A percentile compares a stretch with the other conserved stretches of the same genome.
Conservation (phyloP, 2,888 invertebrate genomes). For the Agriopis leucophaearia region DNA sequence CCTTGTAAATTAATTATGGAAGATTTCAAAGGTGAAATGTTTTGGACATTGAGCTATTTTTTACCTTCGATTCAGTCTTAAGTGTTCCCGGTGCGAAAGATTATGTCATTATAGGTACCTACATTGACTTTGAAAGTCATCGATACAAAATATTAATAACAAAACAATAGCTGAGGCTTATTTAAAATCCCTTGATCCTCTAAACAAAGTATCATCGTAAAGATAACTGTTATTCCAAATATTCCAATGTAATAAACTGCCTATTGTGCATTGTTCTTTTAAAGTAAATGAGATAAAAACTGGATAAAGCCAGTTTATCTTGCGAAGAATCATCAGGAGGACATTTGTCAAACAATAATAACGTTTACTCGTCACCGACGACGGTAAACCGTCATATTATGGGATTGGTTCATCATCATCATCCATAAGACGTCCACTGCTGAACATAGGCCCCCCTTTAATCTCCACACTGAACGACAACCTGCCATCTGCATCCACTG, state of each 20-base stretch:
- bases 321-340: slow-evolving; percentile 1
- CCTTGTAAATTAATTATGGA: background rate
- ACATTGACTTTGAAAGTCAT: background rate
- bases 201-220: slow-evolving; percentile 15
- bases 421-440: too few species aligned
- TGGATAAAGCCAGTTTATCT: slow-evolving; percentile 15
- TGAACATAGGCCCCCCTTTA: too few species aligned
- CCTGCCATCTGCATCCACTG: too few species aligned
- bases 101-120: background rate
- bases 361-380: slow-evolving; percentile 7
- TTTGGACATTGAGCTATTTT: background rate
- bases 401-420: too few species aligned
- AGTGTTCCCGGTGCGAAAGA: background rate
- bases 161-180: slow-evolving; percentile 2
- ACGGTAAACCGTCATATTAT: slow-evolving; percentile 4
- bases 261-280: slow-evolving; percentile 34
- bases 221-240: slow-evolving; percentile 21
- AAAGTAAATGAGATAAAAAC: slow-evolving; percentile 26
- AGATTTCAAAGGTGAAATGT: too few species aligned
- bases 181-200: slow-evolving; percentile 11
- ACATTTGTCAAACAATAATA: slow-evolving; percentile 24
- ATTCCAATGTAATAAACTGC: slow-evolving; percentile 18
- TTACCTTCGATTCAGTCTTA: background rate
- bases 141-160: background rate
- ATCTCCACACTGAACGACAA: too few species aligned